Percentiles rank a stretch among this genome's conserved stretches.
Evolutionary conservation across 2,113 vertebrate genomes (phyloP).

Genomic region (rat (Rattus norvegicus)): DNA sequence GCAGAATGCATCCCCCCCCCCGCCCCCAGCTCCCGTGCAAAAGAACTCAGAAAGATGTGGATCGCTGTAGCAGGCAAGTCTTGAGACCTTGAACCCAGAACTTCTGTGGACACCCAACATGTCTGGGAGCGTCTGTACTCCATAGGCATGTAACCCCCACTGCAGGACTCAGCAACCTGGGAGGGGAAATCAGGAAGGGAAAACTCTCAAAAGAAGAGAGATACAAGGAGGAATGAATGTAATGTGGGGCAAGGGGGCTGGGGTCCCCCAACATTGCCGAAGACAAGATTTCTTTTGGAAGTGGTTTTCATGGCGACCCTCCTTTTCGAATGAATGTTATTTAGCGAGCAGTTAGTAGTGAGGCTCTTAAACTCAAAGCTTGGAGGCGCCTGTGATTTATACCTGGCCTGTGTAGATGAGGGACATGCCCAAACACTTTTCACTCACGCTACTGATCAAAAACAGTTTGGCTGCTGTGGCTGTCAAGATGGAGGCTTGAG

Average conservation of each 20-base stretch:
- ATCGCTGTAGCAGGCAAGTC: not conserved
- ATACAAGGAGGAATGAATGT: not conserved
- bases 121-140: not conserved
- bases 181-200: not conserved
- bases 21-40: not conserved
- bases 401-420: not conserved
- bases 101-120: not conserved
- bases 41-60: not conserved
- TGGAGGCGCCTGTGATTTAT: not conserved
- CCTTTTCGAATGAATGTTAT: not conserved
- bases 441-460: conserved; percentile 10
- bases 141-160: accelerated
- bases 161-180: not conserved
- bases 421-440: conserved; percentile 49
- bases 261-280: not conserved
- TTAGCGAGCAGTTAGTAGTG: not conserved
- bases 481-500: conserved; percentile 9
- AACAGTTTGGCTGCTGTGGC: not conserved
- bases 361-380: not conserved
- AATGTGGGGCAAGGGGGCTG: not conserved
- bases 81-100: not conserved
- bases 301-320: not conserved
- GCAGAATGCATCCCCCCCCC: not conserved
- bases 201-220: not conserved
- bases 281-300: not conserved